Evolutionary conservation across 2,113 vertebrate genomes (phyloP), one percentile per base, ranked within the genome.

Genomic region (Podilymbus podiceps): DNA sequence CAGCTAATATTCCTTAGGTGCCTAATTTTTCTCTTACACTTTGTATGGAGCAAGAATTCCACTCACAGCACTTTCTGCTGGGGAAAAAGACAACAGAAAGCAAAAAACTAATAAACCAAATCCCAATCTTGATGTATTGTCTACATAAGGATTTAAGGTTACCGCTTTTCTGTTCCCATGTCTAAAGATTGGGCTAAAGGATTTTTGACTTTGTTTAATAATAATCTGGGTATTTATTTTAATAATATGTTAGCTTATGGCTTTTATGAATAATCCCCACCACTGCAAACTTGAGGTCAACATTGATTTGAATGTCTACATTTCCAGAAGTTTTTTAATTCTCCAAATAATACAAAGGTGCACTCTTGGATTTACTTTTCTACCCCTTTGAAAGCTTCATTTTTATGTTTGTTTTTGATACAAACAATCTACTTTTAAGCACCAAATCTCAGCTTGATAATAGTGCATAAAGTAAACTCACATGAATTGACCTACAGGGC

Each of bases 1-100:
- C 31, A 62, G 14, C 8, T 73, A 50, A 18, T 62, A 42, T 77
- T 83, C 66, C 62, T 71, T 63, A 40, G 13, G 23, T 59, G 15
- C 16, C 30, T 75, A 30, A 56, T 38, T 87, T 23, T 56, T n/a
- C 7, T 62, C 10, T 46, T 71, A 9, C 1, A 2, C 2, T 22
- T 4, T 13, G 6, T 67, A 52, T 1, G 7, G 35, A 46, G 4
- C 0, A 1, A 35, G 15, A 69, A 72, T 55, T 15, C 8, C 2
- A 31, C 18, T 55, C 20, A 25, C 22, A 66, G 28, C 8, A 84
- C 38, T 71, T 90, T 17, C 71, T 85, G 12, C 7, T 56, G 14
- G 23, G 20, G 9, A 38, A 59, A 85, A 85, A 67, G 38, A 67
- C 28, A 40, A 18, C 16, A 52, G 47, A 90, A 72, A 30, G 23